Evolutionary conservation across 2,888 invertebrate species (phyloP), one percentile per base, ranked within the genome.

Genomic region (Rhorus exstirpatorius): DNA sequence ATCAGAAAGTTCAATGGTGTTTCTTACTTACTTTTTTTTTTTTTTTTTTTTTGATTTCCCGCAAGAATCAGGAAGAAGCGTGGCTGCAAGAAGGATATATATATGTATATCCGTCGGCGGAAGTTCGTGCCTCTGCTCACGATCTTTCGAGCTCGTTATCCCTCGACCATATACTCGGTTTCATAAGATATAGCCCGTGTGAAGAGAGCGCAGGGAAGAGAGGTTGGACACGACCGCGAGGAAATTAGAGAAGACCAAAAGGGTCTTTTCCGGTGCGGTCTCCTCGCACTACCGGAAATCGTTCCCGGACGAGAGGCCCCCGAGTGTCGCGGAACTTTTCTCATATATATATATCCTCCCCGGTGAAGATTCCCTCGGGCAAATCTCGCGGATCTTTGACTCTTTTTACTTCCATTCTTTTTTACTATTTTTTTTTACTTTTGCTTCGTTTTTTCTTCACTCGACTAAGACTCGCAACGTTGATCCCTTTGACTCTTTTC

Each of bases 91-190:
- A 3, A 19, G 19, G n/a, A n/a, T n/a, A n/a, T 46, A 67, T 21
- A 21, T 21, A 41, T 35, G 24, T 14, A 44, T n/a, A 38, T 19
- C 8, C 46, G n/a, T n/a, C n/a, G n/a, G n/a, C 46, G 63, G 68
- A 80, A 79, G 75, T 70, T 63, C 26, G 63, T 44, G 46, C 14
- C 26, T 55, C 70, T 44, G 75, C 24, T 55, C 60, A 53, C 67
- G 75, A 80, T 58, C 46, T 81, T 71, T 65, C 35, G 81, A 65
- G 71, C 81, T 81, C 71, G 76, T 81, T 81, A 67, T 26, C 51
- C 31, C 12, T 12, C 10, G 38, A 7, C 38, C 21, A 12, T 67
- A 35, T 38, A 19, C 3, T 51, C 49, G 8, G 14, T n/a, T 46
- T 1, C n/a, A n/a, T n/a, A 38, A 14, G 19, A 19, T 38, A n/a